Evolutionary conservation across 2,888 invertebrate genomes (phyloP), one percentile per base, ranked within the genome.

Genomic region (Nomada lathburiana): DNA sequence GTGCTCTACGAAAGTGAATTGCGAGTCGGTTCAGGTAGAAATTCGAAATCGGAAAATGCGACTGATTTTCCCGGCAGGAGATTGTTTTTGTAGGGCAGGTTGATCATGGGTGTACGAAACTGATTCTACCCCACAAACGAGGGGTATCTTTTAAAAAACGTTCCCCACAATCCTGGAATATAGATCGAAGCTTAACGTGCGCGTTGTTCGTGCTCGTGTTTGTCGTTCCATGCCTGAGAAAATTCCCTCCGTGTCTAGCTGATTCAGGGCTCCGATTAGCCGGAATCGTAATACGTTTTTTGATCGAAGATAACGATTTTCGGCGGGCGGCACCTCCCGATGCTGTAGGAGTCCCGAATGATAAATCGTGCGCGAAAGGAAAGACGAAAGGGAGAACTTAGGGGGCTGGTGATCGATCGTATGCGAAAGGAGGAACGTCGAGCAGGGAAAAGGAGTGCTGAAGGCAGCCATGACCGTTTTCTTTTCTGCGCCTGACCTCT

Each of bases 401-500:
- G 47, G 52, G 57, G n/a, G 52, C 10, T 26, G 63, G 62, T 69
- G 72, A 83, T 76, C 70, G 83, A 84, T 76, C 77, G n/a, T 26
- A 47, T 29, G 68, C 47, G 76, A 68, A 75, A 69, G 53, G 68
- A 64, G 36, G 52, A 57, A 44, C 70, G 42, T 18, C 42, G 59
- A 55, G 53, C 29, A 42, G 69, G 29, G 75, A 76, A 64, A 62
- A 59, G 74, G 72, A 77, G 60, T 76, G 53, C n/a, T 36, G 57
- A 74, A 72, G 73, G 75, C 76, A 80, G 80, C 82, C 84, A 85
- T 81, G 85, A 78, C 84, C 84, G 80, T 80, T 83, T 80, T 84
- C 84, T 78, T 84, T 82, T 70, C 80, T 55, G 71, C 76, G 83
- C 71, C 79, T 87, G 88, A 88, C 86, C 88, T 86, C 84, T 80